phyloP scores from a whole-genome alignment of 2,797 vertebrate species.

The Lutjanus argentimaculatus region DNA sequence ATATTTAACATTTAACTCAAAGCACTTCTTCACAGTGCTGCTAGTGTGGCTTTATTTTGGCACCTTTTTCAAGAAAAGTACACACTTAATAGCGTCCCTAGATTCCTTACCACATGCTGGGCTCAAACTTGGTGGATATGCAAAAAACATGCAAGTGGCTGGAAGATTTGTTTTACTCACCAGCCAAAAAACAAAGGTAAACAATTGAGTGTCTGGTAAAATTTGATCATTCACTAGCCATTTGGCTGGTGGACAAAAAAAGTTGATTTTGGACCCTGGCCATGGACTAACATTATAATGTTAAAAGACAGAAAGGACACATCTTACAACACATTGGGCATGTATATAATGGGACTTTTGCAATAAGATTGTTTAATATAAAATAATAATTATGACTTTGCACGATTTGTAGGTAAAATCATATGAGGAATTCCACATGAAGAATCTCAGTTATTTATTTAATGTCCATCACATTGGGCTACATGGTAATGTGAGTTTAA shows the following conservation, averaged over 20 bases:
- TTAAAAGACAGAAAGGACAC: neutral
- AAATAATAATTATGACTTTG: neutral
- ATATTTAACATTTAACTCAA: neutral
- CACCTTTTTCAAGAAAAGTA: neutral
- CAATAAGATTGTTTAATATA: neutral
- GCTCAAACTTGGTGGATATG: too few species aligned
- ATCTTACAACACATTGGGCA: neutral
- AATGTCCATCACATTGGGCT: neutral
- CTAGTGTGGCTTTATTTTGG: neutral
- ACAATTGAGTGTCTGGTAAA: too few species aligned
- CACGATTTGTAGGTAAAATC: neutral
- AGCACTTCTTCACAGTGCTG: neutral
- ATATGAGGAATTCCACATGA: too few species aligned
- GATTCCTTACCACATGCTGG: neutral
- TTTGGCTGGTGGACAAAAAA: too few species aligned
- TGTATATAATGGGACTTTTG: neutral
- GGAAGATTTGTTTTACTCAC: too few species aligned
- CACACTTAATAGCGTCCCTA: neutral
- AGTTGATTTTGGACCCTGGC: too few species aligned
- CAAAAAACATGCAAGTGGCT: too few species aligned
- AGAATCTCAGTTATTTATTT: neutral
- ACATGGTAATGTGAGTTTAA: neutral
- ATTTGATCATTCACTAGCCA: too few species aligned
- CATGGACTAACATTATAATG: neutral
- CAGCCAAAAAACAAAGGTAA: too few species aligned